Conservation (phyloP, 2,797 vertebrate genomes). For the Liparis tanakae region DNA sequence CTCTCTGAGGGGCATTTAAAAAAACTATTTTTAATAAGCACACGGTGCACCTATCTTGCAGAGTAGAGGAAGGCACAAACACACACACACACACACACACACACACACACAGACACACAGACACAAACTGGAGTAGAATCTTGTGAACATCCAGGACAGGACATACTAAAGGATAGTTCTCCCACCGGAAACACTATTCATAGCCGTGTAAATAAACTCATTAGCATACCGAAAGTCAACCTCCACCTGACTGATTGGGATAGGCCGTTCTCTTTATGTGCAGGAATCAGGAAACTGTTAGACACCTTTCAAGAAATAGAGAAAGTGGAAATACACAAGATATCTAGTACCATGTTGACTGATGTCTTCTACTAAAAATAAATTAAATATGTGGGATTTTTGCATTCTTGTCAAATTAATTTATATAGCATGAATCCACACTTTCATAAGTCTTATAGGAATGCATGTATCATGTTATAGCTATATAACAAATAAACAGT, state of each 20-base stretch:
- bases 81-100: constrained; percentile 8
- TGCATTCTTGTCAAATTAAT: neutral
- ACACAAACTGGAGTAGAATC: constrained; percentile 38
- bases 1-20: neutral
- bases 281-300: constrained; percentile 21
- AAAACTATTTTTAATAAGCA: neutral
- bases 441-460: neutral
- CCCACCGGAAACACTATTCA: constrained; percentile 67
- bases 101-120: neutral
- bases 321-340: neutral
- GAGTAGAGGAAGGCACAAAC: constrained; percentile 51
- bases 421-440: neutral
- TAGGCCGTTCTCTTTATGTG: constrained; percentile 32
- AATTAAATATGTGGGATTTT: no score
- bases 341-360: neutral
- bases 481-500: neutral
- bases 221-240: constrained; percentile 72
- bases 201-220: constrained; percentile 76
- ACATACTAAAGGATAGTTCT: constrained; percentile 53
- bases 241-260: constrained; percentile 53
- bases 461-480: no score
- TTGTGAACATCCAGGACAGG: constrained; percentile 29
- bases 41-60: constrained; percentile 37
- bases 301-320: neutral
- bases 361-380: neutral